Percentiles rank a stretch among this genome's conserved stretches.
phyloP scores from a whole-genome alignment of 2,113 vertebrate genomes.

The Ciconia stormi region DNA sequence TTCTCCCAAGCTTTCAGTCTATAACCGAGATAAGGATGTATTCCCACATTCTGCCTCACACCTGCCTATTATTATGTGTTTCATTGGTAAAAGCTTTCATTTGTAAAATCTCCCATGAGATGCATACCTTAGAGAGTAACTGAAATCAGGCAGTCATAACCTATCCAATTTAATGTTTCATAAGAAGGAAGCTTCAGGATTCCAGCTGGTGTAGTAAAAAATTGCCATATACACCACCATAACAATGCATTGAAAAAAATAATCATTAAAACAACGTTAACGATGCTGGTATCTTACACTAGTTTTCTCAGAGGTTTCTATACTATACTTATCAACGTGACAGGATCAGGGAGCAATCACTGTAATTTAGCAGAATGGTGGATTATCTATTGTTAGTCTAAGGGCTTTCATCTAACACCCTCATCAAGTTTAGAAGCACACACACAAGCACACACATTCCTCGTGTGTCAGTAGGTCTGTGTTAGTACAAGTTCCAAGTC shows the following conservation, averaged over 20 bases:
- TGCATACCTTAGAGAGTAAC: constrained; percentile 11
- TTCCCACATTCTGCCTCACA: constrained; percentile 21
- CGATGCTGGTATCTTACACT: background rate
- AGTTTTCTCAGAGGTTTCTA: background rate
- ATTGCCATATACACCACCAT: background rate
- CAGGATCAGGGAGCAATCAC: background rate
- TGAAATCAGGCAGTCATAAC: constrained; percentile 40
- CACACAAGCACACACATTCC: background rate
- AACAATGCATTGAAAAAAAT: background rate
- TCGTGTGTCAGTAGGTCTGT: background rate
- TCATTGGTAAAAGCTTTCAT: constrained; percentile 44
- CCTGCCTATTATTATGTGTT: constrained; percentile 46
- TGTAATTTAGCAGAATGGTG: background rate
- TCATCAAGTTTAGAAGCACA: background rate
- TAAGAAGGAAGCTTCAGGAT: constrained; percentile 17
- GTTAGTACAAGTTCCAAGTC: background rate
- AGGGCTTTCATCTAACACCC: background rate
- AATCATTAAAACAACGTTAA: background rate
- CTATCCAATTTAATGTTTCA: constrained; percentile 20
- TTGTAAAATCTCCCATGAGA: background rate
- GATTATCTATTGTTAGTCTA: background rate
- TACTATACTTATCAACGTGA: background rate
- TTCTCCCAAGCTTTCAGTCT: constrained; percentile 3
- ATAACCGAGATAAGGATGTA: background rate
- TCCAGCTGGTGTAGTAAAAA: constrained; percentile 42